These are phyloP conservation scores for Oscheius sp. DNA, from an alignment of 2,888 invertebrate genomes.

Conservation along the genomic window DNA sequence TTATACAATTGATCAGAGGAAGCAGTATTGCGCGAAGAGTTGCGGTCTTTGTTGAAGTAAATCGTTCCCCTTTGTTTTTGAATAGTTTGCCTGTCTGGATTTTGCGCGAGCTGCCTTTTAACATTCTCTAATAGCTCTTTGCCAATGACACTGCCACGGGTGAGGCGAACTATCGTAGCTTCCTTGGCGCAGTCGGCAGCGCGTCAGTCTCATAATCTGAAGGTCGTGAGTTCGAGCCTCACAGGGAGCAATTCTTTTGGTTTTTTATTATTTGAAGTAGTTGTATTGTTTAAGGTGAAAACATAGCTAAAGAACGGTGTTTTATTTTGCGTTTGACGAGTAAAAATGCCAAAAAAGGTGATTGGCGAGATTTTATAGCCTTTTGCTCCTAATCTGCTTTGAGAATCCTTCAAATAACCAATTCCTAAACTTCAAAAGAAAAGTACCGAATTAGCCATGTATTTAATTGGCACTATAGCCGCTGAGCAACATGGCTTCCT, in stretches of 20 bases:
- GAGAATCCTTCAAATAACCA: too few species aligned
- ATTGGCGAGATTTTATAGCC: not conserved
- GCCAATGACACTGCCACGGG: too few species aligned
- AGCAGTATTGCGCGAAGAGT: constrained; percentile 1
- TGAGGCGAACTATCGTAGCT: too few species aligned
- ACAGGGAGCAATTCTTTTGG: constrained; percentile 73
- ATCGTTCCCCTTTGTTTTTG: not conserved
- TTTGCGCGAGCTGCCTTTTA: not conserved
- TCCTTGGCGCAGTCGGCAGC: constrained; percentile 81
- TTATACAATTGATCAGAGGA: not conserved
- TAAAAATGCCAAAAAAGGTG: too few species aligned
- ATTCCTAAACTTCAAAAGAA: too few species aligned
- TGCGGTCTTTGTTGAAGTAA: not conserved
- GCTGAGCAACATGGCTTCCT: too few species aligned
- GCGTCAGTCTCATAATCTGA: constrained; percentile 90
- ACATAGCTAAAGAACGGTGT: constrained; percentile 72
- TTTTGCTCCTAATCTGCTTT: not conserved
- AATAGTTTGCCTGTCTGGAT: not conserved
- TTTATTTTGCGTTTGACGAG: too few species aligned
- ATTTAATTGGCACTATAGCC: too few species aligned
- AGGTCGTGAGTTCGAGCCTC: constrained; percentile 95
- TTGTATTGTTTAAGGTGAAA: too few species aligned
- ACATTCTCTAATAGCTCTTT: not conserved
- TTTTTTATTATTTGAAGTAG: not conserved
- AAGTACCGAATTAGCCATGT: too few species aligned